Base-by-base conservation (phyloP, 1,140 invertebrate genomes). In the Cotesia glomerata region DNA sequence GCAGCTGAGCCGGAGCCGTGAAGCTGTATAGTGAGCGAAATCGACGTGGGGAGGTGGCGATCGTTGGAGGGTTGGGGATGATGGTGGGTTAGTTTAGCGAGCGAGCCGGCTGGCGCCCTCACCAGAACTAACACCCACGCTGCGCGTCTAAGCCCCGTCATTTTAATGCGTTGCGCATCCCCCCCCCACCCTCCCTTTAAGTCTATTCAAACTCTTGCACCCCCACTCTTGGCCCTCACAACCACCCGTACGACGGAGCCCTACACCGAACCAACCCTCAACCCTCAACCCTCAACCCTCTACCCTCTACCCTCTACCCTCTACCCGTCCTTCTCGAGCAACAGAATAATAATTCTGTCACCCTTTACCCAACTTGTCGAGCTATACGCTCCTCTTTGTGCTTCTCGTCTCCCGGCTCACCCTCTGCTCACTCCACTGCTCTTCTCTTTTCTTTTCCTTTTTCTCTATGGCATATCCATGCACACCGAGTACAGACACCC, bases 81-180 rank as follows among this genome's bases (percentile, higher is more conserved):
- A 70, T 71, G 62, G 77, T 79, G 80, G 79, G 78, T 81, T 80
- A 84, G 78, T 82, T 83, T 77, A 80, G 78, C 77, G 71, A 82
- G 83, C 79, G 82, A 84, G 82, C 82, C 81, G 84, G 82, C 82
- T 86, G 82, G 84, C 84, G 84, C 83, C 84, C 83, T 84, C 83
- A 83, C 83, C 80, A 82, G 82, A 84, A 86, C 83, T 86, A 84
- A 85, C 83, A 84, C 84, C 83, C 82, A 85, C 83, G 82, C 83
- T 85, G 83, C 84, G 84, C 84, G 82, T 74, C 73, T 70, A 77
- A 26, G 71, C 76, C 71, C 78, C 78, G 78, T 75, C 76, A 75
- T 80, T 82, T 79, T 78, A 79, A 82, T 79, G 78, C 81, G 78
- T 73, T 80, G 83, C 83, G 82, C 84, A 84, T 82, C 77, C 76